phyloP scores from a whole-genome alignment of 2,113 vertebrate genomes.

The Hippocampus mohnikei region DNA sequence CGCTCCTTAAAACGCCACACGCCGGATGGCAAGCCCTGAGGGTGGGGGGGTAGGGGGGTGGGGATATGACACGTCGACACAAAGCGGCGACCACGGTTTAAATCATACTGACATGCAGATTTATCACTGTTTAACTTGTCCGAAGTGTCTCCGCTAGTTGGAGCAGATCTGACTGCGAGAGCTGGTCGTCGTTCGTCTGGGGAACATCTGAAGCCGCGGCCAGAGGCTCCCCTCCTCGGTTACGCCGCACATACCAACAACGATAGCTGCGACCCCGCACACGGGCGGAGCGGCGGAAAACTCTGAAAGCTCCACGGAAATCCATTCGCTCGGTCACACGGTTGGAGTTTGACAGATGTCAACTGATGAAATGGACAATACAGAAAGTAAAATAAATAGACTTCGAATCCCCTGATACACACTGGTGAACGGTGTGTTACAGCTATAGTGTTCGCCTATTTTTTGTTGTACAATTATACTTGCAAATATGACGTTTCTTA shows the following conservation, averaged over 20 bases:
- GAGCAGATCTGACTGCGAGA: conserved; percentile 67
- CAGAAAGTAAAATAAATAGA: too few species aligned
- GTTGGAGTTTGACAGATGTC: too few species aligned
- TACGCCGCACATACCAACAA: conserved; percentile 21
- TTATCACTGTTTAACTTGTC: conserved; percentile 76
- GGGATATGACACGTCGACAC: conserved; percentile 67
- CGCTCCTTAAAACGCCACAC: conserved; percentile 57
- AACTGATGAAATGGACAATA: too few species aligned
- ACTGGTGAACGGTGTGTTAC: too few species aligned
- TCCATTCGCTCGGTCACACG: not conserved
- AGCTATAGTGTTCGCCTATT: too few species aligned
- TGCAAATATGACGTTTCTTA: too few species aligned
- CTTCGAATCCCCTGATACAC: too few species aligned
- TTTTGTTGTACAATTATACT: too few species aligned
- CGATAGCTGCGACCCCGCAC: not conserved
- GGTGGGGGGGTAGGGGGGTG: conserved; percentile 4
- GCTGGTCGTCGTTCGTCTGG: conserved; percentile 47
- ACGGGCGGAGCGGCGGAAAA: not conserved
- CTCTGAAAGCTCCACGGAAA: not conserved
- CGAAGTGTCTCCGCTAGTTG: conserved; percentile 70
- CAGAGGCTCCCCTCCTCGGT: conserved; percentile 27
- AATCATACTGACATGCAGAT: conserved; percentile 72
- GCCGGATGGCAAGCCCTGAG: conserved; percentile 58
- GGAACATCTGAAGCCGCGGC: conserved; percentile 36
- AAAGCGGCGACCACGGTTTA: conserved; percentile 63